Evolutionary conservation across 1,140 invertebrate species (phyloP).

Genomic region (Spodoptera litura): DNA sequence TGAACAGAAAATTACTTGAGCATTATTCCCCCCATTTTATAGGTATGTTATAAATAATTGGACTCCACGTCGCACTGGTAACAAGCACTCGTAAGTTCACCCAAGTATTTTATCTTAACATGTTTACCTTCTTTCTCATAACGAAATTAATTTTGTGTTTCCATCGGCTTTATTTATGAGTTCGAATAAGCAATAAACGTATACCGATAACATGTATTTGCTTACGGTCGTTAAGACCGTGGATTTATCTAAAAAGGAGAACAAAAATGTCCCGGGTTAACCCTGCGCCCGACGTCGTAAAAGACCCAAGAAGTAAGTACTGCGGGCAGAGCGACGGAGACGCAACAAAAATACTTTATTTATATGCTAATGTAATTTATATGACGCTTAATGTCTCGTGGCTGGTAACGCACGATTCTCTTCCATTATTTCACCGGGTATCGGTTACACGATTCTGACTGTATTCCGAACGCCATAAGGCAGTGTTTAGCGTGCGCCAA

Average conservation of each 20-base stretch:
- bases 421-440: slow-evolving; percentile 74
- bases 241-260: slow-evolving; percentile 84
- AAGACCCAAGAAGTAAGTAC: slow-evolving; percentile 71
- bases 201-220: slow-evolving; percentile 83
- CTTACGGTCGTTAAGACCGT: slow-evolving; percentile 79
- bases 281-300: slow-evolving; percentile 78
- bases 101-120: slow-evolving; percentile 58
- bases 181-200: slow-evolving; percentile 83
- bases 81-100: slow-evolving; percentile 46
- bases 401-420: slow-evolving; percentile 84
- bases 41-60: slow-evolving; percentile 52
- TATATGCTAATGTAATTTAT: slow-evolving; percentile 87
- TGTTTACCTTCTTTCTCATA: slow-evolving; percentile 69
- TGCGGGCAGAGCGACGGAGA: slow-evolving; percentile 67
- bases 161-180: slow-evolving; percentile 81
- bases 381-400: slow-evolving; percentile 85
- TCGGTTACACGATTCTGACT: slow-evolving; percentile 53
- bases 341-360: slow-evolving; percentile 85
- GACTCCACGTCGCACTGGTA: slow-evolving; percentile 43
- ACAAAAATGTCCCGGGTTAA: slow-evolving; percentile 81
- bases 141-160: slow-evolving; percentile 83
- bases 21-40: slow-evolving; percentile 36
- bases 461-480: slow-evolving; percentile 68
- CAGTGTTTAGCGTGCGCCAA: slow-evolving; percentile 61
- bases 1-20: slow-evolving; percentile 47